Conservation (phyloP, 2,797 vertebrate genomes). For the Perodicticus potto region DNA sequence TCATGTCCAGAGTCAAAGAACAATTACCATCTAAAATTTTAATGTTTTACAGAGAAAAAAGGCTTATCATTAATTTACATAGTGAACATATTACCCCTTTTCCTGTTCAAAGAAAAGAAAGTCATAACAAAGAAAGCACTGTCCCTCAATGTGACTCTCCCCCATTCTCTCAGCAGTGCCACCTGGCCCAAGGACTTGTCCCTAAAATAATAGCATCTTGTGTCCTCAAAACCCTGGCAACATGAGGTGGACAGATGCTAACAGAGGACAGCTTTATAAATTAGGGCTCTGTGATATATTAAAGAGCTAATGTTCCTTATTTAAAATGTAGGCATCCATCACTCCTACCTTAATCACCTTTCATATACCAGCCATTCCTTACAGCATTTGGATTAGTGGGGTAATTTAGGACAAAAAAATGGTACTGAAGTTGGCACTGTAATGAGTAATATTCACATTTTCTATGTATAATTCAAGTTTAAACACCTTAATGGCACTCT, state of each 20-base stretch:
- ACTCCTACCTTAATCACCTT: slow-evolving; percentile 23
- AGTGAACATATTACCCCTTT: neutral
- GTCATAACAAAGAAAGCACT: neutral
- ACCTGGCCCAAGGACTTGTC: neutral
- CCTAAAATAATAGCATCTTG: neutral
- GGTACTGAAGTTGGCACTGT: neutral
- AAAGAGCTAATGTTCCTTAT: neutral
- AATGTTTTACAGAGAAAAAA: neutral
- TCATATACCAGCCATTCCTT: slow-evolving; percentile 4
- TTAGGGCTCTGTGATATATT: neutral
- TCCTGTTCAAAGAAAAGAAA: neutral
- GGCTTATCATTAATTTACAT: neutral
- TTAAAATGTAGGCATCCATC: slow-evolving; percentile 33
- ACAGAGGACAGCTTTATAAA: neutral
- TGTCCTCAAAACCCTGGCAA: neutral
- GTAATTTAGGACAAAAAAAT: neutral
- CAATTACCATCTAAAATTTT: neutral
- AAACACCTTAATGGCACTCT: neutral
- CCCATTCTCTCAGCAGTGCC: neutral
- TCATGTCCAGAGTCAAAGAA: slow-evolving; percentile 41
- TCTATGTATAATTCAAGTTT: neutral
- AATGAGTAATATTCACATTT: neutral
- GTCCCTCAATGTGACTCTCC: neutral
- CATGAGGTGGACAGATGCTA: neutral
- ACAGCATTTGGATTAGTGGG: slow-evolving; percentile 1